phyloP scores from a whole-genome alignment of 2,113 vertebrate species.

The Gadus chalcogrammus region DNA sequence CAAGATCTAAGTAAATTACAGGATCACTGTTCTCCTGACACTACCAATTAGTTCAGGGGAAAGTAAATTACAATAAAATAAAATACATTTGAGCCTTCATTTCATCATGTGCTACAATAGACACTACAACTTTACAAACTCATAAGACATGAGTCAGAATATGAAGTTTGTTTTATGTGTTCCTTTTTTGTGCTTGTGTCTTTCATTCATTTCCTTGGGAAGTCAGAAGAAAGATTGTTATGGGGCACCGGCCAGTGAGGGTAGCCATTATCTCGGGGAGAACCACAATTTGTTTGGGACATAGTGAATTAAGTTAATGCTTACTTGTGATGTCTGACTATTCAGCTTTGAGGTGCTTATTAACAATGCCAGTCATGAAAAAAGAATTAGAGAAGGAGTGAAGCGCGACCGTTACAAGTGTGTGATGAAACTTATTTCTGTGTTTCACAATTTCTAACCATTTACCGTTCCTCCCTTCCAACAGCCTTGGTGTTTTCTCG shows the following conservation, averaged over 20 bases:
- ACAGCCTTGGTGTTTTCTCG: too few species aligned
- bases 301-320: background rate
- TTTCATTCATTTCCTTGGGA: background rate
- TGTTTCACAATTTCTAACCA: too few species aligned
- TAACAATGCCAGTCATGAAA: conserved; percentile 11
- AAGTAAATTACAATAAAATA: background rate
- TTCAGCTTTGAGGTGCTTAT: conserved; percentile 1
- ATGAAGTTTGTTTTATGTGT: background rate
- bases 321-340: conserved; percentile 9
- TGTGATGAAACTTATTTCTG: too few species aligned
- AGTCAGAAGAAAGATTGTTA: background rate
- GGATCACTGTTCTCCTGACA: background rate
- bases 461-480: too few species aligned
- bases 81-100: too few species aligned
- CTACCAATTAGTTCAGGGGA: background rate
- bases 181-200: background rate
- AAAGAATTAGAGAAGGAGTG: conserved; percentile 1
- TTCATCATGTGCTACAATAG: background rate
- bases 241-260: background rate
- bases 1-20: background rate
- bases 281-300: conserved; percentile 11
- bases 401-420: background rate
- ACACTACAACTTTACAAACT: background rate
- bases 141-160: background rate
- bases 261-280: background rate